Base-by-base conservation (phyloP, 2,797 vertebrate species). In the Okamejei kenojei region DNA sequence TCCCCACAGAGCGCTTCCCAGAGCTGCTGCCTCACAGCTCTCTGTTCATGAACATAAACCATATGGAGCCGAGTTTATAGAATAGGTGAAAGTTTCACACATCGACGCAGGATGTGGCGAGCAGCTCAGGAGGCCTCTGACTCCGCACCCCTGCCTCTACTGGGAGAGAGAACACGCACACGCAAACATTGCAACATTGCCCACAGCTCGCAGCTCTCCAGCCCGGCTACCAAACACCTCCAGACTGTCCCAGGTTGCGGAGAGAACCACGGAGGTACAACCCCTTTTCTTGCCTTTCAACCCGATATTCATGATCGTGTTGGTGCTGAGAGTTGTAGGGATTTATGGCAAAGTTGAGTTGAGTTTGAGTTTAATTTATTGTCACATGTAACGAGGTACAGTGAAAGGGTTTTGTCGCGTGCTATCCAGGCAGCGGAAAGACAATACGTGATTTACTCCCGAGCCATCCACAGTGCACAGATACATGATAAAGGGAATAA, bases 21-120 rank as follows among this genome's bases (percentile, higher is more conserved):
- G 84, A 88, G 84, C 84, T 88, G 84, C 7, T 88, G 84, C 19
- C 29, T 65, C n/a, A 88, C 32, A n/a, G 63, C 84, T 65, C 84
- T 35, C 6, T 68, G 84, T n/a, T 88, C 65, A 88, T 88, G 63
- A n/a, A 68, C 84, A 88, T 21, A 19, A 88, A 88, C 61, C 84
- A 88, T 88, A 88, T 68, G 84, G 61, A 65, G 15, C 10, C n/a
- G 61, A 68, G 63, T 21, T 88, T 61, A 65, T 88, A 32, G 19
- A 8, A 19, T 68, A 32, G 61, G 61, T 88, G 84, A 88, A 88
- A 68, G 35, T 88, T 88, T 88, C 17, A 68, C 84, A 88, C 61
- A 2, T 68, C 35, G 5, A 0, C 5, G n/a, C 84, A 88, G 61
- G 61, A 68, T 35, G 61, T 88, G 32, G 15, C 65, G 84, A 88